Base-by-base conservation (phyloP, 2,797 vertebrate genomes). In the Onychomys arenicola region DNA sequence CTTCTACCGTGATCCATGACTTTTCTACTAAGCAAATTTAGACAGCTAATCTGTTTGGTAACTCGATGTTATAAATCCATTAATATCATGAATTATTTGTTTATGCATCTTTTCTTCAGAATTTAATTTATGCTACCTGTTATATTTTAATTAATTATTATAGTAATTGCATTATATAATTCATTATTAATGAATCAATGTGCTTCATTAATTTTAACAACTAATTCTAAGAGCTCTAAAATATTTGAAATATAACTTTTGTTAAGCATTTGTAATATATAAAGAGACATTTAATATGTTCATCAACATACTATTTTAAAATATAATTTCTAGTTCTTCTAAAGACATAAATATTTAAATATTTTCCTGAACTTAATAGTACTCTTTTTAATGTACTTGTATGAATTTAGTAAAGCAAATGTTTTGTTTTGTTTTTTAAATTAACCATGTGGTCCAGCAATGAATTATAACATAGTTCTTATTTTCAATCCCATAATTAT, bases 181-280 rank as follows among this genome's bases (percentile, higher is more conserved):
- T 67, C 6, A 25, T 71, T 52, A 71, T 57, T 0, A 10, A n/a
- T 57, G 6, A 32, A 49, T 52, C 0, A 83, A 65, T 25, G 34
- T 59, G 1, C 4, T 81, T 87, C 40, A 65, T 82, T 71, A 94
- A 80, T 96, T 84, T 95, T 43, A 95, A 43, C 9, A 81, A 46
- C 0, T 6, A 84, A 49, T 83, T 89, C 2, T n/a, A 32, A 3
- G 19, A 85, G 73, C 40, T 90, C 81, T 57, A 81, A 85, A 91
- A 37, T 78, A 63, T 83, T 90, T 93, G 0, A 75, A 80, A 84
- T 11, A n/a, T 19, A 93, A 77, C 5, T 89, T 19, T 78, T 43
- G 40, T 8, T 4, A 40, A 34, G 1, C 2, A 1, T 78, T 32
- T 91, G 8, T 23, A 90, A 94, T 34, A 23, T 73, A 5, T 32